Evolutionary conservation across 2,797 vertebrate genomes (phyloP), one percentile per base, ranked within the genome.

Genomic region (Eidolon dupreanum): DNA sequence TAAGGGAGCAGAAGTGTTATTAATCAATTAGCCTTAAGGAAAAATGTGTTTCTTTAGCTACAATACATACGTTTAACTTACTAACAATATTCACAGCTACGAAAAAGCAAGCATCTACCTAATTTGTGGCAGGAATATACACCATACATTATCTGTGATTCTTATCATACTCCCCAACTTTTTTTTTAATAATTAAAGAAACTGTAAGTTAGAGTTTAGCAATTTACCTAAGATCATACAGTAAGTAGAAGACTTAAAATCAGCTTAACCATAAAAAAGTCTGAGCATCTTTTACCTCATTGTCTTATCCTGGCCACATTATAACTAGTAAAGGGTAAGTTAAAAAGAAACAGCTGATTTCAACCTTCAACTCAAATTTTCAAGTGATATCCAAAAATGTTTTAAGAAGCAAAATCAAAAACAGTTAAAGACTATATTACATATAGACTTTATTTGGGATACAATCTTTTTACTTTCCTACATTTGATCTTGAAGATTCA

Each of bases 81-180:
- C 17, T 46, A 51, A 74, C 51, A 86, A 88, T 51, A 93, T 38
- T 61, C 77, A 95, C 24, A 93, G 81, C 78, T 43, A 93, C 71
- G 70, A 94, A 43, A 96, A 75, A 95, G 49, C 79, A 87, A 89
- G 70, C 70, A 96, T 51, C 61, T 65, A 88, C 19, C 86, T 31
- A 89, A 86, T 63, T 83, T 59, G 86, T 77, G 94, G 83, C 65
- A 94, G 38, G 20, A 8, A 31, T 10, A 75, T 1, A 81, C 7
- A 49, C 57, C 36, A 70, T 24, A 83, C 0, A 15, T 53, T 84
- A 68, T 43, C 59, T 88, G 22, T 79, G 57, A 92, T 84, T 94
- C 49, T 87, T 89, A 46, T 70, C 55, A 82, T 20, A 63, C 28
- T 51, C 68, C 43, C 53, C 65, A 36, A 59, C 33, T 41, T 65